phyloP scores from a whole-genome alignment of 1,140 invertebrate species.

The Aphaenogaster ashmeadi region DNA sequence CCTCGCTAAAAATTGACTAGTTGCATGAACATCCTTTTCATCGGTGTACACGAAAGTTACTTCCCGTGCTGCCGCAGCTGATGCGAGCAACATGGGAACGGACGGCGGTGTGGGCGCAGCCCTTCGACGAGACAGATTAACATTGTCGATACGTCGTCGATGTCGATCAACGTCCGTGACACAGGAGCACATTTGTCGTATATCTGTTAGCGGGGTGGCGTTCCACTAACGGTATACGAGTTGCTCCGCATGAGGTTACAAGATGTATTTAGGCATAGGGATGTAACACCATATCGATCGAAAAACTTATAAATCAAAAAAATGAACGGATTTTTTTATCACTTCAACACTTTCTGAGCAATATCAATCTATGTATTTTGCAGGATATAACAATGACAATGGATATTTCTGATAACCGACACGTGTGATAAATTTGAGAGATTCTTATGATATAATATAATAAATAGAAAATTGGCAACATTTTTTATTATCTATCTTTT shows the following conservation, averaged over 20 bases:
- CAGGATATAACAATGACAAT: not conserved
- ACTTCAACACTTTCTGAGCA: not conserved
- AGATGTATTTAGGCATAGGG: not conserved
- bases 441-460: not conserved
- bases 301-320: not conserved
- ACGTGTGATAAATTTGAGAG: not conserved
- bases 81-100: constrained; percentile 26
- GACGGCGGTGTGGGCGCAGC: constrained; percentile 6
- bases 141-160: constrained; percentile 57
- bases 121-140: constrained; percentile 52
- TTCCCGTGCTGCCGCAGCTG: not conserved
- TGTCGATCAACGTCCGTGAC: constrained; percentile 50
- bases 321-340: not conserved
- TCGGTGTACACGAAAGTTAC: constrained; percentile 19
- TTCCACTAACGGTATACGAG: not conserved
- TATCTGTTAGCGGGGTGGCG: constrained; percentile 33
- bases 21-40: constrained; percentile 20
- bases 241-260: constrained; percentile 7
- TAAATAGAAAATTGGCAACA: not conserved
- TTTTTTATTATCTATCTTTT: not conserved
- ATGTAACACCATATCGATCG: not conserved
- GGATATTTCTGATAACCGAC: not conserved
- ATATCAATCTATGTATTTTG: not conserved
- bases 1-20: constrained; percentile 6
- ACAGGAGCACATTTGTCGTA: constrained; percentile 45